A percentile compares a stretch with the other conserved stretches of the same genome.
Conservation (phyloP, 2,113 vertebrate genomes). For the Urocitellus parryii region DNA sequence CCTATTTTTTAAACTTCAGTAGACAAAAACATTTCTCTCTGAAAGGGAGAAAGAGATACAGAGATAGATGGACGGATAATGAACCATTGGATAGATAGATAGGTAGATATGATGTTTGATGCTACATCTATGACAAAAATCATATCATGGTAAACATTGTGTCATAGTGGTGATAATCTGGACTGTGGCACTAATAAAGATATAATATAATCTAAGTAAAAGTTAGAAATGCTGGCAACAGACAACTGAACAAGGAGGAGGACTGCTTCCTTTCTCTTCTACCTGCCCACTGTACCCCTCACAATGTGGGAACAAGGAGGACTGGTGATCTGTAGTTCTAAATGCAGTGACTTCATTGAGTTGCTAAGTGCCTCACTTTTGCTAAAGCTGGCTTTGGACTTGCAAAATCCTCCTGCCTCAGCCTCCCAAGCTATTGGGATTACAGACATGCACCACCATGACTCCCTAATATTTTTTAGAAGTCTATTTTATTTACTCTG, state of each 20-base stretch:
- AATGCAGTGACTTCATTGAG: background rate
- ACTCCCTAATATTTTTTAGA: background rate
- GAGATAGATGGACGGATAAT: background rate
- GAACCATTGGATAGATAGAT: background rate
- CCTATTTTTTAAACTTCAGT: background rate
- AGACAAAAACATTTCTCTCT: background rate
- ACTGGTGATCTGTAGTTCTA: background rate
- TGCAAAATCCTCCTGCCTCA: no score
- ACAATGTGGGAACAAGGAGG: background rate
- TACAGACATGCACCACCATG: no score
- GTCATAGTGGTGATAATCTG: background rate
- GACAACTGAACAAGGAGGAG: background rate
- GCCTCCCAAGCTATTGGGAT: no score
- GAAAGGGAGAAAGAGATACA: background rate
- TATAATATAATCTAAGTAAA: background rate
- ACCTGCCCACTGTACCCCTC: background rate
- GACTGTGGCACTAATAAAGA: background rate
- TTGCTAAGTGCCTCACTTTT: no score
- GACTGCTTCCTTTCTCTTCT: background rate
- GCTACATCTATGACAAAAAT: background rate
- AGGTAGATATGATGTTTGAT: background rate
- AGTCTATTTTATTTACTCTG: background rate
- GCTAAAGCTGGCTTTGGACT: no score
- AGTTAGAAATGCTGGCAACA: background rate
- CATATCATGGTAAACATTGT: background rate